These are phyloP conservation scores for Formica exsecta DNA, from an alignment of 1,140 invertebrate genomes.

Conservation along the genomic window DNA sequence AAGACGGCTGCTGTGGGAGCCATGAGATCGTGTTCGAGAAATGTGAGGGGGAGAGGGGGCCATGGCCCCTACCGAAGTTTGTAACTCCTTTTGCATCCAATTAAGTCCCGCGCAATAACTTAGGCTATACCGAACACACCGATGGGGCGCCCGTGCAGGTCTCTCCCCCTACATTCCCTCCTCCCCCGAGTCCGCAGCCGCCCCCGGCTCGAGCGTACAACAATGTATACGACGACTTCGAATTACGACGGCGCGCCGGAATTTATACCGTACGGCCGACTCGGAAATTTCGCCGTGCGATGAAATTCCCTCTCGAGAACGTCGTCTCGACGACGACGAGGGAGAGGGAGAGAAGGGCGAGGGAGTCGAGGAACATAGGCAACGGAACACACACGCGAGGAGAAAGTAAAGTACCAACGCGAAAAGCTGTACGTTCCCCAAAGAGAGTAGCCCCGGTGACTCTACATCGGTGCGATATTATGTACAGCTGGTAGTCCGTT, in stretches of 20 bases:
- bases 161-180: neutral
- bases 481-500: conserved; percentile 47
- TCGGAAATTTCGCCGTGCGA: conserved; percentile 33
- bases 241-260: conserved; percentile 61
- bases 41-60: neutral
- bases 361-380: too few relatives aligned
- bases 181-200: neutral
- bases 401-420: neutral
- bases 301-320: conserved; percentile 8
- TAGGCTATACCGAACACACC: conserved; percentile 70
- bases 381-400: neutral
- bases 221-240: conserved; percentile 70
- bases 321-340: neutral
- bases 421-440: conserved; percentile 14
- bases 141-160: conserved; percentile 58
- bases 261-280: conserved; percentile 38
- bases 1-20: conserved; percentile 50
- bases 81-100: conserved; percentile 79
- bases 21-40: conserved; percentile 71
- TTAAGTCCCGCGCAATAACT: conserved; percentile 78
- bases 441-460: neutral
- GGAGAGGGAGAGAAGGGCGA: too few relatives aligned
- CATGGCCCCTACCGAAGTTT: conserved; percentile 71
- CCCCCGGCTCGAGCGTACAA: conserved; percentile 4
- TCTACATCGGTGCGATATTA: conserved; percentile 44